Evolutionary conservation across 2,113 vertebrate genomes (phyloP).

Genomic region (Ophthalmolycus amberensis): DNA sequence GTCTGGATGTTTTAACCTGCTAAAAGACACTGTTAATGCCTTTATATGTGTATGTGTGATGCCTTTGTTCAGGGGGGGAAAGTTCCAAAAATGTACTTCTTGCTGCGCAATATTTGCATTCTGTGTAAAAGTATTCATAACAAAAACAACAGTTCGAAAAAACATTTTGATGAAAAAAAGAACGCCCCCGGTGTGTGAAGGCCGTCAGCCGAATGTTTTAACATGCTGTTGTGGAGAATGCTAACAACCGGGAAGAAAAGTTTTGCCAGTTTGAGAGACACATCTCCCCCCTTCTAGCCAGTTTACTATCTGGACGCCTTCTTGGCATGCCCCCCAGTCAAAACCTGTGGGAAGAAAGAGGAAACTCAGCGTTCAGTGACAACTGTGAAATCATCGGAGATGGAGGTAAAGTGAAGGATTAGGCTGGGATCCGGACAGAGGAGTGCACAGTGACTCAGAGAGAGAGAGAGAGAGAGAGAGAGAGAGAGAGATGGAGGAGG

Average conservation of each 20-base stretch:
- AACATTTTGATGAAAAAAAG: not conserved
- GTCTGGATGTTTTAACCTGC: slow-evolving; percentile 35
- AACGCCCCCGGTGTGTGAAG: not conserved
- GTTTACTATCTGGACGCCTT: slow-evolving; percentile 59
- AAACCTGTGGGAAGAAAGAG: slow-evolving; percentile 64
- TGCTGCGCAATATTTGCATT: not conserved
- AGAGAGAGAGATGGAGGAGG: slow-evolving; percentile 34
- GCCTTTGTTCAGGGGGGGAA: not conserved
- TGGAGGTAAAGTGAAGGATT: slow-evolving; percentile 76
- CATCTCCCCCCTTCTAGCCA: slow-evolving; percentile 1
- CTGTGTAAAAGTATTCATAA: not conserved
- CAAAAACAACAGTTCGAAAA: not conserved
- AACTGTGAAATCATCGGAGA: slow-evolving; percentile 82
- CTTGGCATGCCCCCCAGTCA: slow-evolving; percentile 62
- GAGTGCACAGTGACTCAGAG: slow-evolving; percentile 48
- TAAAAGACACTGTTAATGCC: slow-evolving; percentile 15
- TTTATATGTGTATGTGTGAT: not conserved
- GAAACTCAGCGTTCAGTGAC: slow-evolving; percentile 71
- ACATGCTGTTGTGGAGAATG: slow-evolving; percentile 47
- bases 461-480: not conserved
- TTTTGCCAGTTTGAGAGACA: slow-evolving; percentile 42
- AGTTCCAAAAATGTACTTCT: not conserved
- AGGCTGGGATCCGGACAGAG: slow-evolving; percentile 56
- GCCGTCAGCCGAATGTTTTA: slow-evolving; percentile 36
- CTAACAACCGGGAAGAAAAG: slow-evolving; percentile 44